These are phyloP conservation scores for Drosophila ezoana DNA, from an alignment of 2,888 invertebrate species.

Conservation along the genomic window DNA sequence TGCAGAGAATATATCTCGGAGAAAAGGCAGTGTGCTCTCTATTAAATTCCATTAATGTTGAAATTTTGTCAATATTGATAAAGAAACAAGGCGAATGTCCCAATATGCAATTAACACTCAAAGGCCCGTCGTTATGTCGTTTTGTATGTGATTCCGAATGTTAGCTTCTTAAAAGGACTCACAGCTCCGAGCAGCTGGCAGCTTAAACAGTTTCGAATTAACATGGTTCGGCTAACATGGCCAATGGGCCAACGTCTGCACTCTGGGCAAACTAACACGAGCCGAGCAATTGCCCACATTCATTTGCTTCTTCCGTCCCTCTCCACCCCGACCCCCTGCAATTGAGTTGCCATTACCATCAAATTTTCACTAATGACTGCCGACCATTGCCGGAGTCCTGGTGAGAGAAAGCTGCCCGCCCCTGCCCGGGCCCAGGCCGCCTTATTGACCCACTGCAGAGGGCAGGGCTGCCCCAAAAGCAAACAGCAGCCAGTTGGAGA, in stretches of 20 bases:
- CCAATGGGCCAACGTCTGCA: slow-evolving; percentile 16
- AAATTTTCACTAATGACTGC: slow-evolving; percentile 71
- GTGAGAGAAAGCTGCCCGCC: background rate
- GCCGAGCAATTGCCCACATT: slow-evolving; percentile 28
- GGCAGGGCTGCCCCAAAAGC: slow-evolving; percentile 22
- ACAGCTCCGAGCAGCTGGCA: background rate
- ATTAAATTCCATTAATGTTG: no score
- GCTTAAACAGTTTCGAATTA: slow-evolving; percentile 1
- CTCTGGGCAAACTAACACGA: slow-evolving; percentile 38
- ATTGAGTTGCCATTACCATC: slow-evolving; percentile 57
- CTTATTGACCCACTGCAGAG: slow-evolving; percentile 18
- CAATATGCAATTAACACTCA: no score
- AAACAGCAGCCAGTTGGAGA: slow-evolving; percentile 42
- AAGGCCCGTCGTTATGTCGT: no score
- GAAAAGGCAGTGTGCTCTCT: no score
- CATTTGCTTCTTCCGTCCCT: slow-evolving; percentile 16
- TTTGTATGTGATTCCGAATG: no score
- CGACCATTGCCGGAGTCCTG: slow-evolving; percentile 19
- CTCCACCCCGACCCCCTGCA: background rate
- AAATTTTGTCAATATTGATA: no score
- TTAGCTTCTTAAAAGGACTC: background rate
- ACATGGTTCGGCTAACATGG: slow-evolving; percentile 2
- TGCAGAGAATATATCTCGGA: no score
- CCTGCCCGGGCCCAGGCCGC: background rate
- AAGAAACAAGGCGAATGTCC: no score